Evolutionary conservation across 2,888 invertebrate species (phyloP).

Genomic region (Eupithecia tripunctaria): DNA sequence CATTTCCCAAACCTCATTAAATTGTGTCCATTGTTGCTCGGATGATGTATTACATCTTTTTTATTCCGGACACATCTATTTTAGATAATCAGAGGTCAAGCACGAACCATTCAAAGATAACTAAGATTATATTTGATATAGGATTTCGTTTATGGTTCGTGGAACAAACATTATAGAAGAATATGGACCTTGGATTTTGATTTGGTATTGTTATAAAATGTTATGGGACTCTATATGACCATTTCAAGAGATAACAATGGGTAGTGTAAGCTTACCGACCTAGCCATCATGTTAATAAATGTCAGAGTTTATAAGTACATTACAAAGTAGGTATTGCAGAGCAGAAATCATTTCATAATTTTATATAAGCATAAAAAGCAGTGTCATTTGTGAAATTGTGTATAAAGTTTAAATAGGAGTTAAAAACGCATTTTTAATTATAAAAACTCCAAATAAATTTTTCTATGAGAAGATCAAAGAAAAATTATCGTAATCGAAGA

Average conservation of each 20-base stretch:
- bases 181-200: constrained; percentile 25
- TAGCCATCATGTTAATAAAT: constrained; percentile 1
- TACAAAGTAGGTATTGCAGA: neutral
- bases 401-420: neutral
- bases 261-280: neutral
- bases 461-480: constrained; percentile 24
- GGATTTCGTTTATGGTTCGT: constrained; percentile 28
- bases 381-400: neutral
- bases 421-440: neutral
- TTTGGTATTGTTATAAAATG: constrained; percentile 30
- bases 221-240: constrained; percentile 16
- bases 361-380: no score
- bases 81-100: constrained; percentile 51
- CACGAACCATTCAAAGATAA: constrained; percentile 43
- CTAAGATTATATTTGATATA: constrained; percentile 33
- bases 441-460: neutral
- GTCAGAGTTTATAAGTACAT: neutral
- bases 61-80: constrained; percentile 49
- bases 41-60: constrained; percentile 61
- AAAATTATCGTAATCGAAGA: constrained; percentile 45
- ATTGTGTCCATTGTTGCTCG: constrained; percentile 60
- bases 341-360: neutral
- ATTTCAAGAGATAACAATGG: constrained; percentile 11
- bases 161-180: constrained; percentile 24
- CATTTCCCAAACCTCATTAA: constrained; percentile 51